phyloP scores from a whole-genome alignment of 2,888 invertebrate genomes.

The Spodoptera picta region DNA sequence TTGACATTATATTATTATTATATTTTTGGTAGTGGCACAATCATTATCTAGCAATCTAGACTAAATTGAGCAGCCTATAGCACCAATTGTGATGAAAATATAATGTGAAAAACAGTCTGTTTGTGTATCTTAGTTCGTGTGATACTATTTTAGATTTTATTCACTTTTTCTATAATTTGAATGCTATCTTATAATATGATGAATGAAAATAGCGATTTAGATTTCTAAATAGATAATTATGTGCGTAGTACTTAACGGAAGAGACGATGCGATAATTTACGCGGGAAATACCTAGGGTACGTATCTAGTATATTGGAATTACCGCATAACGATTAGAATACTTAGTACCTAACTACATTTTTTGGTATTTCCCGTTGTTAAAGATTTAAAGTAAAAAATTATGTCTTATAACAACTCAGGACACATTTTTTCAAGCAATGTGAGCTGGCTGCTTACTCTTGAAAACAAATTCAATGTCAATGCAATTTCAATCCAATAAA shows the following conservation, averaged over 20 bases:
- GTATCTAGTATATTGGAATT: slow-evolving; percentile 4
- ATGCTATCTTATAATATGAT: neutral
- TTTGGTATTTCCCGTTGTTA: neutral
- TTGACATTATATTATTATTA: too few relatives aligned
- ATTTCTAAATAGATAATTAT: slow-evolving; percentile 5
- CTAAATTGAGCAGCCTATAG: slow-evolving; percentile 77
- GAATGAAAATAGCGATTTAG: slow-evolving; percentile 3
- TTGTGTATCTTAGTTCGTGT: slow-evolving; percentile 30
- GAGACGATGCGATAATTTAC: too few relatives aligned
- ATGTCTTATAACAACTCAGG: too few relatives aligned
- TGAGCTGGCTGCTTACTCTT: too few relatives aligned
- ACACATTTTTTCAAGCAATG: too few relatives aligned
- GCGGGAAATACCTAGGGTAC: too few relatives aligned
- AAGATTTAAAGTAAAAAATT: too few relatives aligned
- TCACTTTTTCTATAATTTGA: neutral
- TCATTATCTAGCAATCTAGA: slow-evolving; percentile 30
- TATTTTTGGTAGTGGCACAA: slow-evolving; percentile 29
- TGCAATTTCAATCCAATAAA: too few relatives aligned
- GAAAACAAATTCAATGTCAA: too few relatives aligned
- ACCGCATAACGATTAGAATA: neutral
- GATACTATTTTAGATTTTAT: slow-evolving; percentile 14
- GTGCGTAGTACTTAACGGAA: neutral
- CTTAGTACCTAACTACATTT: neutral
- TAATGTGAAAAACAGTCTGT: slow-evolving; percentile 30
- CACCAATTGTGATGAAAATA: slow-evolving; percentile 68